A percentile compares a stretch with the other conserved stretches of the same genome.
phyloP scores from a whole-genome alignment of 1,140 invertebrate species.

The Plectrocnemia conspersa region DNA sequence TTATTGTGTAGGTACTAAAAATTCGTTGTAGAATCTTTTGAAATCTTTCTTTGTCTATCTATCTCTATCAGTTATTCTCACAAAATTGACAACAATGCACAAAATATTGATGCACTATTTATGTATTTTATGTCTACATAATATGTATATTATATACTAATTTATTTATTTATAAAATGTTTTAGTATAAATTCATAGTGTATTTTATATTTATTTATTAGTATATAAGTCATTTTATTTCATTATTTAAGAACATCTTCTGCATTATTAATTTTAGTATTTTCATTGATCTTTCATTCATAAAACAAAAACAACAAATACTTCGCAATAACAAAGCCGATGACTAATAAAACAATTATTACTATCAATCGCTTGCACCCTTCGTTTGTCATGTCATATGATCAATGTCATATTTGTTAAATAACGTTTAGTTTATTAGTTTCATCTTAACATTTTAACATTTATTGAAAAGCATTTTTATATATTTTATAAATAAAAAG shows the following conservation, averaged over 20 bases:
- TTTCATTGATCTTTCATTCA: constrained; percentile 72
- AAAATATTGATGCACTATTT: too few relatives aligned
- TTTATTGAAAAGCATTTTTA: neutral
- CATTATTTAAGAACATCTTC: constrained; percentile 42
- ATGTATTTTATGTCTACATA: neutral
- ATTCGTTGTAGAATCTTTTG: too few relatives aligned
- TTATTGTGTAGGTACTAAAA: too few relatives aligned
- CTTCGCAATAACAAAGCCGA: constrained; percentile 42
- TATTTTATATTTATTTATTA: constrained; percentile 8
- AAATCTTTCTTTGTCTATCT: too few relatives aligned
- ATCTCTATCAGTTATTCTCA: too few relatives aligned
- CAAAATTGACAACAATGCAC: too few relatives aligned
- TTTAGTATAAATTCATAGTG: too few relatives aligned
- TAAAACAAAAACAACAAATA: constrained; percentile 71
- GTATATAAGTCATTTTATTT: constrained; percentile 1
- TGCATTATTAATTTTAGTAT: constrained; percentile 62
- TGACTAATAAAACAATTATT: constrained; percentile 10
- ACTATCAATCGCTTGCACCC: neutral
- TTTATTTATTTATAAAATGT: constrained; percentile 18
- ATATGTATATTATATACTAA: constrained; percentile 15
- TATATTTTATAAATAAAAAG: neutral
- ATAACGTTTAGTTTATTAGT: neutral
- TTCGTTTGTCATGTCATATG: neutral
- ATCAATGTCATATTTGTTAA: neutral
- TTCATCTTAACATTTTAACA: neutral